Evolutionary conservation across 2,888 invertebrate genomes (phyloP), one percentile per base, ranked within the genome.

Genomic region (Ormyrus nitidulus): DNA sequence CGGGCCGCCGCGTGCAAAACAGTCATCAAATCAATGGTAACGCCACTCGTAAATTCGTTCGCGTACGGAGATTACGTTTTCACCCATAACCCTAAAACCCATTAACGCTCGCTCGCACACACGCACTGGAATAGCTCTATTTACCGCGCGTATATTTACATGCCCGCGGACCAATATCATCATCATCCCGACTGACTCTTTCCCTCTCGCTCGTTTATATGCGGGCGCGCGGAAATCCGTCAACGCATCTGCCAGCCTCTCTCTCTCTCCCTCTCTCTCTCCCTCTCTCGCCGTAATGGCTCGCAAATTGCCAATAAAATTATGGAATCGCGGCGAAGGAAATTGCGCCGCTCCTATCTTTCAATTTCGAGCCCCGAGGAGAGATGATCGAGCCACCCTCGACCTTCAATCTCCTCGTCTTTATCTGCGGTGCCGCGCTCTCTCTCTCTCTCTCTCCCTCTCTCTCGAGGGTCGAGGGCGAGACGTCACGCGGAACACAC

Each of bases 261-360:
- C 53, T 9, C 10, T 13, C 78, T 61, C 9, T 70, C 69, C 1
- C 19, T 19, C 19, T 19, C 53, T 9, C 10, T 13, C 78, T 72
- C 46, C 54, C 74, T 71, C 78, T 61, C 9, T 70, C 69, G 83
- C 34, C 84, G 86, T 87, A 88, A 88, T 88, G 84, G 86, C 82
- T 87, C 85, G 85, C 85, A 87, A 88, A 89, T 88, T 88, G 90
- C 84, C 88, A 89, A 89, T 89, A 88, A 89, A 87, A 89, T 89
- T 89, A 88, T 87, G 85, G 85, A 85, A 86, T 88, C 86, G 84
- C 84, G 85, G 84, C 85, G 83, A 83, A 88, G 90, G 90, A 90
- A 90, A 89, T 90, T 90, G 90, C 69, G 86, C 85, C 84, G 83
- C 85, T 85, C 8, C 19, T 19, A 49, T 59, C 59, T 49, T n/a